Evolutionary conservation across 2,888 invertebrate genomes (phyloP).

Genomic region (Cephus runcator): DNA sequence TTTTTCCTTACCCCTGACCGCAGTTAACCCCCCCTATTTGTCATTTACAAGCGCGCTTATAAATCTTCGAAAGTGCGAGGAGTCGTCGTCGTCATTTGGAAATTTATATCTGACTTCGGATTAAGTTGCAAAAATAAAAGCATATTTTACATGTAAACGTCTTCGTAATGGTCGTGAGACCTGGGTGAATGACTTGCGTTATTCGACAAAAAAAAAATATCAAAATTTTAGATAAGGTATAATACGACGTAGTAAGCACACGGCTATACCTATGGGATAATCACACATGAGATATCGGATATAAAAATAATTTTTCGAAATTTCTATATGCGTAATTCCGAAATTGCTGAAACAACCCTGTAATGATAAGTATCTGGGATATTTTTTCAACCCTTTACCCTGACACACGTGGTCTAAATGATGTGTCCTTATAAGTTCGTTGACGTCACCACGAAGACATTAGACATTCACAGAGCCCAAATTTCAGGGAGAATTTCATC

Average conservation of each 20-base stretch:
- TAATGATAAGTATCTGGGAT: too few relatives aligned
- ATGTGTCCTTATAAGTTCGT: too few relatives aligned
- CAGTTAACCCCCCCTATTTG: conserved; percentile 28
- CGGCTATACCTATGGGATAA: too few relatives aligned
- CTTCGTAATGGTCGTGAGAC: not conserved
- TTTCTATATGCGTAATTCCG: too few relatives aligned
- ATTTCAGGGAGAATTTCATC: not conserved
- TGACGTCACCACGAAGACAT: not conserved
- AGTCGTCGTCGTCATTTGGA: conserved; percentile 38
- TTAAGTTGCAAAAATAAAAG: conserved; percentile 43
- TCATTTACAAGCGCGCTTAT: conserved; percentile 42
- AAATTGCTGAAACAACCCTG: too few relatives aligned
- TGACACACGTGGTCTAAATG: too few relatives aligned
- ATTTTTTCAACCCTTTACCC: too few relatives aligned
- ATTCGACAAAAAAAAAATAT: too few relatives aligned
- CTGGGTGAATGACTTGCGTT: not conserved
- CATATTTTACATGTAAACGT: conserved; percentile 45
- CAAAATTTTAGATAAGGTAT: too few relatives aligned
- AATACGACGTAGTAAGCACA: too few relatives aligned
- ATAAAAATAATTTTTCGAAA: too few relatives aligned
- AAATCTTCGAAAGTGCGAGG: conserved; percentile 37
- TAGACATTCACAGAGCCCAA: not conserved
- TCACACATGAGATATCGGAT: too few relatives aligned
- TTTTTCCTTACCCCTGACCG: not conserved
- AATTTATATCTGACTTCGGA: conserved; percentile 39